These are phyloP conservation scores for Enoplosus armatus DNA, from an alignment of 2,797 vertebrate species.

Conservation along the genomic window DNA sequence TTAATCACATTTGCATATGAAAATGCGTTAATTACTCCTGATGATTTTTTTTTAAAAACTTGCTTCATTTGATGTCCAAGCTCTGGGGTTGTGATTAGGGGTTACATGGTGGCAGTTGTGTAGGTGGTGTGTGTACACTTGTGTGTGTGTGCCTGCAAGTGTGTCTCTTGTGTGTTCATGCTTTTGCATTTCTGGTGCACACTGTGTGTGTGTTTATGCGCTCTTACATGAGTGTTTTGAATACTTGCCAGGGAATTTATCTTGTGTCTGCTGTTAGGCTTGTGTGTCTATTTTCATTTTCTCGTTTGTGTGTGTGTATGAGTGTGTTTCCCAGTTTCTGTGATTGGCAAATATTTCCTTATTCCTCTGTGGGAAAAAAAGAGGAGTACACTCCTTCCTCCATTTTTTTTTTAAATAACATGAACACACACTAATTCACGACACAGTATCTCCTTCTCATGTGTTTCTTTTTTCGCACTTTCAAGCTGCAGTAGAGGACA, in stretches of 20 bases:
- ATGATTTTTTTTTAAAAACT: constrained; percentile 95
- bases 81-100: constrained; percentile 89
- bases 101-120: constrained; percentile 80
- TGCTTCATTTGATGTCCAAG: constrained; percentile 99
- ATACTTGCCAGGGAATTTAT: constrained; percentile 75
- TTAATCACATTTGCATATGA: constrained; percentile 99
- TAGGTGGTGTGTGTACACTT: constrained; percentile 70
- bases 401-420: constrained; percentile 16
- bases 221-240: constrained; percentile 70
- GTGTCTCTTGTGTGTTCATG: constrained; percentile 71
- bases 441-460: constrained; percentile 17
- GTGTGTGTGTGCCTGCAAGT: constrained; percentile 72
- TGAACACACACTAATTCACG: constrained; percentile 19
- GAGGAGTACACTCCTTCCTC: not conserved
- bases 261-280: constrained; percentile 65
- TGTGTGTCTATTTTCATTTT: constrained; percentile 67
- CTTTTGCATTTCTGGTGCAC: constrained; percentile 27
- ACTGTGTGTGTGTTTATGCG: constrained; percentile 57
- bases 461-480: constrained; percentile 3
- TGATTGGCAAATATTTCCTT: constrained; percentile 60
- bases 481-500: not conserved
- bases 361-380: constrained; percentile 42
- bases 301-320: constrained; percentile 20
- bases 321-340: constrained; percentile 41
- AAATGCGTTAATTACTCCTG: constrained; percentile 99